Percentiles rank a stretch among this genome's conserved stretches.
These are phyloP conservation scores for Sesamia inferens DNA, from an alignment of 2,888 invertebrate species.

Conservation along the genomic window DNA sequence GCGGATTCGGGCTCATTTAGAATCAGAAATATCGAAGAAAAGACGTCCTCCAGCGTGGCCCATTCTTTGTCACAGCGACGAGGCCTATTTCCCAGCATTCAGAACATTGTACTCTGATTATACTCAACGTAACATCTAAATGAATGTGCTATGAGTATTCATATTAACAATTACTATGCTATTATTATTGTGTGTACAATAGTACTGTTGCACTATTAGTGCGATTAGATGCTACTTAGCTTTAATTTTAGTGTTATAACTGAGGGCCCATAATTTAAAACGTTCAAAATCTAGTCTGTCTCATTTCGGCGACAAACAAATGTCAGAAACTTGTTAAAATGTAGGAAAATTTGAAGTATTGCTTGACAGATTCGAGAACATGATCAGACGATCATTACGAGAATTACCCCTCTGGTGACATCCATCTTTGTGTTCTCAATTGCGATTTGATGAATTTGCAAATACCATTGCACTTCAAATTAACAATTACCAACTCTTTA, in stretches of 20 bases:
- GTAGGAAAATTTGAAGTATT: too few relatives aligned
- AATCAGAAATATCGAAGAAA: neutral
- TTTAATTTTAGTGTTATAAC: slow-evolving; percentile 16
- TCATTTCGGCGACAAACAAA: too few relatives aligned
- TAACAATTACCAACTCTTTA: slow-evolving; percentile 29
- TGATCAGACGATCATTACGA: too few relatives aligned
- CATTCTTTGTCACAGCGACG: neutral
- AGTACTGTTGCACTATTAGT: neutral
- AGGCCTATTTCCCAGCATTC: neutral
- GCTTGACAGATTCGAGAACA: too few relatives aligned
- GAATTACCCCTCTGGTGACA: slow-evolving; percentile 3
- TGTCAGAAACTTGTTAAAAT: too few relatives aligned
- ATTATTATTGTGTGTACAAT: too few relatives aligned
- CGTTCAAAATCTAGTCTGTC: too few relatives aligned
- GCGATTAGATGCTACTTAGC: slow-evolving; percentile 22
- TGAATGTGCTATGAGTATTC: neutral
- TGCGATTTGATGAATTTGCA: slow-evolving; percentile 4
- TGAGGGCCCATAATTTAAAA: neutral
- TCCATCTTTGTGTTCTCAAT: slow-evolving; percentile 2
- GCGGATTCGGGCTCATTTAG: neutral
- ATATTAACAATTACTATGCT: neutral
- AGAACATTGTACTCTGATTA: neutral
- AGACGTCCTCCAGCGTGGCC: neutral
- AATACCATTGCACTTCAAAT: slow-evolving; percentile 43
- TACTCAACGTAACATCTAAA: slow-evolving; percentile 4